These are phyloP conservation scores for Oligia strigilis DNA, from an alignment of 2,888 invertebrate species.

Conservation along the genomic window DNA sequence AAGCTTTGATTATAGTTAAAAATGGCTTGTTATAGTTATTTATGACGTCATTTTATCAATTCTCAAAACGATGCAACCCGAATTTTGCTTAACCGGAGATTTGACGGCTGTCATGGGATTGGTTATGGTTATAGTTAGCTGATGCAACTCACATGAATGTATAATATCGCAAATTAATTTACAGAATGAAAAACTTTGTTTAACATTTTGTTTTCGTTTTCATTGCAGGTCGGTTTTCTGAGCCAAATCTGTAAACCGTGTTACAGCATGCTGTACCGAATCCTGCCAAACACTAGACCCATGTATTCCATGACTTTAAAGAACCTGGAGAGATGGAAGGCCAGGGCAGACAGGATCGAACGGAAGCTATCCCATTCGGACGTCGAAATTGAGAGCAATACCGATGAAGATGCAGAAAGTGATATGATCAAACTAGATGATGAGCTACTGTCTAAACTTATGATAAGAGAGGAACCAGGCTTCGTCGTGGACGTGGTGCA, in stretches of 20 bases:
- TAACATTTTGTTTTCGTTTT: background rate
- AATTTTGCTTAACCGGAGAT: too few relatives aligned
- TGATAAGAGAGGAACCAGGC: constrained; percentile 35
- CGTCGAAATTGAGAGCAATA: background rate
- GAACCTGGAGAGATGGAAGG: constrained; percentile 86
- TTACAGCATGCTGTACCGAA: constrained; percentile 92
- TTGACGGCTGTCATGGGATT: too few relatives aligned
- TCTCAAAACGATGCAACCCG: too few relatives aligned
- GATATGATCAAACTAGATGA: constrained; percentile 6
- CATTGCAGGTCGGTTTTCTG: constrained; percentile 93
- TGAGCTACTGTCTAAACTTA: background rate
- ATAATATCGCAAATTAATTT: background rate
- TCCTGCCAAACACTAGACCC: constrained; percentile 93
- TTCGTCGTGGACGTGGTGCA: constrained; percentile 52
- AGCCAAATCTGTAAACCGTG: constrained; percentile 95
- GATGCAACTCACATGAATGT: background rate
- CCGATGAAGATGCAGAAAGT: constrained; percentile 10
- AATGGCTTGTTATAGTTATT: too few relatives aligned
- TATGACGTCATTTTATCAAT: too few relatives aligned
- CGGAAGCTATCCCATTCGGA: constrained; percentile 11
- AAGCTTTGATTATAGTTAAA: too few relatives aligned
- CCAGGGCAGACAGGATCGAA: constrained; percentile 65
- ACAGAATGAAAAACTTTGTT: too few relatives aligned
- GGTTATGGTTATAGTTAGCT: too few relatives aligned
- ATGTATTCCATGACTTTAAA: constrained; percentile 92